A percentile compares a stretch with the other conserved stretches of the same genome.
These are phyloP conservation scores for Sorex araneus DNA, from an alignment of 2,113 vertebrate species.

Conservation along the genomic window DNA sequence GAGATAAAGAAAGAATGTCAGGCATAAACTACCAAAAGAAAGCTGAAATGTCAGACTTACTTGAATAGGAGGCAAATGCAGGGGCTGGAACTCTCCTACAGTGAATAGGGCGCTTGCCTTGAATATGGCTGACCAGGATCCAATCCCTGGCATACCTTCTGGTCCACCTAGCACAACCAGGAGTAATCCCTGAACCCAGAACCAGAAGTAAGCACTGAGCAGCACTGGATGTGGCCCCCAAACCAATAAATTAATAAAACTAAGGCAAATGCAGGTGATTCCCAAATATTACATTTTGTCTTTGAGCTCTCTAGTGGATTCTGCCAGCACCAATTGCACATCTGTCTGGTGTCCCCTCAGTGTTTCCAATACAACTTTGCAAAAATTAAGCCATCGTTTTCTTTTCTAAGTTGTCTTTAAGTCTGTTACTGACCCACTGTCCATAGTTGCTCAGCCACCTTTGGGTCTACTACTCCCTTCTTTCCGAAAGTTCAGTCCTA, in stretches of 20 bases:
- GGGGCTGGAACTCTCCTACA: too few species aligned
- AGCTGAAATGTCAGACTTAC: not conserved
- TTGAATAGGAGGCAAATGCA: not conserved
- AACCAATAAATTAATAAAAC: not conserved
- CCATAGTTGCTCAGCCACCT: not conserved
- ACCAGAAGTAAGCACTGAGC: too few species aligned
- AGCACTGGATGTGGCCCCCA: too few species aligned
- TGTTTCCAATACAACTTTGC: not conserved
- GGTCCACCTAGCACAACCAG: too few species aligned
- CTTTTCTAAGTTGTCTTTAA: not conserved
- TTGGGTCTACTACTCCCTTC: not conserved
- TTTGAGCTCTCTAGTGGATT: not conserved
- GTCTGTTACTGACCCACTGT: not conserved
- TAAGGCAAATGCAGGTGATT: not conserved
- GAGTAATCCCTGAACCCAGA: too few species aligned
- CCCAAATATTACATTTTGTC: not conserved
- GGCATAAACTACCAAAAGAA: not conserved
- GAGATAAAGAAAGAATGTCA: not conserved
- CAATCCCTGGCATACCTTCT: too few species aligned
- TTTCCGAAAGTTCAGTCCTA: not conserved
- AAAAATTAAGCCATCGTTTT: not conserved
- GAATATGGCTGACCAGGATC: too few species aligned
- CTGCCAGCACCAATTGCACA: not conserved
- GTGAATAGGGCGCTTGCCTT: too few species aligned
- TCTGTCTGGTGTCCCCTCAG: not conserved